Percentiles rank a stretch among this genome's conserved stretches.
phyloP scores from a whole-genome alignment of 1,140 invertebrate genomes.

The Micrasema minimum region DNA sequence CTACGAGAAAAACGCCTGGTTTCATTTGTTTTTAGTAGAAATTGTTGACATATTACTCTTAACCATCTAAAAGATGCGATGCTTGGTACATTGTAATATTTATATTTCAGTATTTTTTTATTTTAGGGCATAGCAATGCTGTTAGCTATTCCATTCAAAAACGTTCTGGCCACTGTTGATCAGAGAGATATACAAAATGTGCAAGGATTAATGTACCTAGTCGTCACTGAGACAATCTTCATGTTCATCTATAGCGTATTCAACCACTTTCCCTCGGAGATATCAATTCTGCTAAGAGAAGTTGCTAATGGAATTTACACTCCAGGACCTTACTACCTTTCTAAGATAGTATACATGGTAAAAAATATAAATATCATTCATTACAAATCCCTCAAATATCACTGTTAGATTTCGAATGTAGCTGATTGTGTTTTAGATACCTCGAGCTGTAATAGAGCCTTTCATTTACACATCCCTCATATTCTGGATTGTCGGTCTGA shows the following conservation, averaged over 20 bases:
- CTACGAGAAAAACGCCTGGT: too few relatives aligned
- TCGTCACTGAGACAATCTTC: conserved; percentile 78
- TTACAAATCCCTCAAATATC: not conserved
- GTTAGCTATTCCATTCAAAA: conserved; percentile 71
- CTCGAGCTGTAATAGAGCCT: conserved; percentile 71
- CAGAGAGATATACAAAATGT: conserved; percentile 77
- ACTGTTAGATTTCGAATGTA: not conserved
- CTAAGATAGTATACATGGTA: conserved; percentile 78
- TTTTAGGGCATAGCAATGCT: conserved; percentile 73
- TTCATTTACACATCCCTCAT: conserved; percentile 70
- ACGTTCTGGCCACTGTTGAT: conserved; percentile 65
- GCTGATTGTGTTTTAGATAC: conserved; percentile 66
- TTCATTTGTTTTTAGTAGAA: too few relatives aligned
- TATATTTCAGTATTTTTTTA: too few relatives aligned
- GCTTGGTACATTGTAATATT: too few relatives aligned
- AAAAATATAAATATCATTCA: conserved; percentile 55
- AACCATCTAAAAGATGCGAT: too few relatives aligned
- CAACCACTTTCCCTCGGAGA: conserved; percentile 75
- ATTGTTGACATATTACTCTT: too few relatives aligned
- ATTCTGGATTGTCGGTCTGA: conserved; percentile 63
- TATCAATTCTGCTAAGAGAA: conserved; percentile 74
- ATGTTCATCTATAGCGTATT: conserved; percentile 76
- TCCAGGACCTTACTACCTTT: conserved; percentile 74
- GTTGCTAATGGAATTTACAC: conserved; percentile 75
- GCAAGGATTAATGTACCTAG: conserved; percentile 75